These are phyloP conservation scores for Eugnorisma glareosa DNA, from an alignment of 2,888 invertebrate genomes.

Conservation along the genomic window DNA sequence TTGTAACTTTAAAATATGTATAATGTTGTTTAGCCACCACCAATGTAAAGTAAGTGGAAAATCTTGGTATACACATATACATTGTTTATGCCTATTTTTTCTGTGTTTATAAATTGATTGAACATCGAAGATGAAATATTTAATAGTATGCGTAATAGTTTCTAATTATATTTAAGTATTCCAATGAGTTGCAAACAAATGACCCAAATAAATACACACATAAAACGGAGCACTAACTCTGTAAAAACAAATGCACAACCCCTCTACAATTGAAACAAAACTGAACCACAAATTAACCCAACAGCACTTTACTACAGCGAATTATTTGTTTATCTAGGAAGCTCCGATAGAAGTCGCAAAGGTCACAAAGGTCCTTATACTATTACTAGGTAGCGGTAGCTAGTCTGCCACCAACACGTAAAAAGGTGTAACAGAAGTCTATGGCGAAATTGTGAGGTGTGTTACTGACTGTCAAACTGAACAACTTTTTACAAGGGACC, in stretches of 20 bases:
- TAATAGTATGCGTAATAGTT: too few species aligned
- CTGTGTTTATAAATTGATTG: too few species aligned
- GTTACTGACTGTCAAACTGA: background rate
- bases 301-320: slow-evolving; percentile 47
- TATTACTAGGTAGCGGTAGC: slow-evolving; percentile 80
- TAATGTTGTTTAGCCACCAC: background rate
- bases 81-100: too few species aligned
- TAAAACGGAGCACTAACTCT: slow-evolving; percentile 29
- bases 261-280: background rate
- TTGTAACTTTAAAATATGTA: background rate
- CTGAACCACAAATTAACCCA: slow-evolving; percentile 36
- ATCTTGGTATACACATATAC: too few species aligned
- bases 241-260: slow-evolving; percentile 36
- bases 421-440: background rate
- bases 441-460: background rate
- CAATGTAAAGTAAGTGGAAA: background rate
- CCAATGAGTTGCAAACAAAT: background rate
- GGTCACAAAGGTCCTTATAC: slow-evolving; percentile 80
- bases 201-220: slow-evolving; percentile 42
- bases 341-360: slow-evolving; percentile 75
- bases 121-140: too few species aligned
- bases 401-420: slow-evolving; percentile 72
- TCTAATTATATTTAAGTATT: too few species aligned
- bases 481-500: background rate
- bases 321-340: slow-evolving; percentile 77